Evolutionary conservation across 2,888 invertebrate species (phyloP), one percentile per base, ranked within the genome.

Genomic region (Drosophila infuscata): DNA sequence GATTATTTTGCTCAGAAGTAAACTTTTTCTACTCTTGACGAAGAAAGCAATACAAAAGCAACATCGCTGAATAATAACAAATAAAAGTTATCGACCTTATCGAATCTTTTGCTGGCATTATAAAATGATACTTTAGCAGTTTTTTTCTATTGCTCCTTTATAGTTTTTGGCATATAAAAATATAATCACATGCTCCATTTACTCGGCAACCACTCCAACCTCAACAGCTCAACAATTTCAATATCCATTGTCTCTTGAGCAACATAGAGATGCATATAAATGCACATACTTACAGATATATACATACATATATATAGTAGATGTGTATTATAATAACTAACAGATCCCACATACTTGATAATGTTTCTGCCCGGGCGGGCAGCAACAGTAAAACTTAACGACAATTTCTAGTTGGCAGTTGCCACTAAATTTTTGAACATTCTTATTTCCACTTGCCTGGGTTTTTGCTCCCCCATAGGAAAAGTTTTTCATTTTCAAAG

Each of bases 381-480:
- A 46, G 61, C 57, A 25, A 63, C 60, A 54, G 65, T 78, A 67
- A 78, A 78, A 77, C 74, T 66, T 78, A 74, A 78, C 53, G 76
- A 74, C 79, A 85, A 79, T 69, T 79, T 76, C 70, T 58, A 57
- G 60, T 70, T 70, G 60, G 38, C 69, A 66, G 41, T 76, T 72
- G 59, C 56, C 62, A 68, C 67, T 85, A 70, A 74, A 81, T 83
- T 76, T 83, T 87, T 80, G 68, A 87, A 80, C 74, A 74, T 62
- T 70, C 66, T 69, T 73, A 64, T 66, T 77, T 76, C 59, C 71
- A 70, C 69, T 74, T 63, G 67, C 58, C 74, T 70, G 59, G 20
- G 41, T 65, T 75, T 60, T 20, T 17, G n/a, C 30, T 57, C 30
- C 25, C 35, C 17, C 15, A 7, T 25, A n/a, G 38, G 43, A 61